Conservation (phyloP, 2,113 vertebrate genomes). For the Daphoenositta chrysoptera region DNA sequence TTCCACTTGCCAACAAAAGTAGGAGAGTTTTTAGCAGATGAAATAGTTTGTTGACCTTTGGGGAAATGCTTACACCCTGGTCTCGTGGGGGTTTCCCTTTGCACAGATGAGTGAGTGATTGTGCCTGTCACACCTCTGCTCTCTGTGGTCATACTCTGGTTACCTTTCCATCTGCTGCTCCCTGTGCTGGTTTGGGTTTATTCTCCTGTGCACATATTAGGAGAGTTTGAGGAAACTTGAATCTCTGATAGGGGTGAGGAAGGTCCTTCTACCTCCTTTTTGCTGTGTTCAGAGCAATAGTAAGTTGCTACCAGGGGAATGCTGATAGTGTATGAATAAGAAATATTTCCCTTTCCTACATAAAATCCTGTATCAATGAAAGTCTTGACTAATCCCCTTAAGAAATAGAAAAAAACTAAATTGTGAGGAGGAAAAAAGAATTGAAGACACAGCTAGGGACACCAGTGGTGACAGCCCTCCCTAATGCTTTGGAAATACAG, state of each 20-base stretch:
- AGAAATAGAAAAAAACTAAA: not conserved
- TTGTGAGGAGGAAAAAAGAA: accelerated
- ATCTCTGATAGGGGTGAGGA: not conserved
- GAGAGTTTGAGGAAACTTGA: not conserved
- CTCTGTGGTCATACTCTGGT: not conserved
- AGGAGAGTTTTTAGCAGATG: not conserved
- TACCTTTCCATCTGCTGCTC: not conserved
- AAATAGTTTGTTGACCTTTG: not conserved
- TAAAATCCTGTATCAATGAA: not conserved
- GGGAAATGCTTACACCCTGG: not conserved
- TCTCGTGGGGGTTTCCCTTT: not conserved
- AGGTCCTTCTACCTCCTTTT: not conserved
- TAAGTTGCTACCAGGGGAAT: not conserved
- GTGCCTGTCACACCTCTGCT: not conserved
- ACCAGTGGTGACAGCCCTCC: not conserved
- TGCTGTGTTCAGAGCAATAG: not conserved
- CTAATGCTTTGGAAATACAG: not conserved
- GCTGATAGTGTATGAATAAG: not conserved
- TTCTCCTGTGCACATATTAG: not conserved
- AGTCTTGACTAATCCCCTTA: not conserved
- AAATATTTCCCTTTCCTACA: not conserved
- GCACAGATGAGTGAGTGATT: not conserved
- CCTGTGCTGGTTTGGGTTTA: not conserved
- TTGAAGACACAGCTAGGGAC: not conserved
- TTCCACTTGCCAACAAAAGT: not conserved